phyloP scores from a whole-genome alignment of 2,797 vertebrate species.

The Nasua narica region DNA sequence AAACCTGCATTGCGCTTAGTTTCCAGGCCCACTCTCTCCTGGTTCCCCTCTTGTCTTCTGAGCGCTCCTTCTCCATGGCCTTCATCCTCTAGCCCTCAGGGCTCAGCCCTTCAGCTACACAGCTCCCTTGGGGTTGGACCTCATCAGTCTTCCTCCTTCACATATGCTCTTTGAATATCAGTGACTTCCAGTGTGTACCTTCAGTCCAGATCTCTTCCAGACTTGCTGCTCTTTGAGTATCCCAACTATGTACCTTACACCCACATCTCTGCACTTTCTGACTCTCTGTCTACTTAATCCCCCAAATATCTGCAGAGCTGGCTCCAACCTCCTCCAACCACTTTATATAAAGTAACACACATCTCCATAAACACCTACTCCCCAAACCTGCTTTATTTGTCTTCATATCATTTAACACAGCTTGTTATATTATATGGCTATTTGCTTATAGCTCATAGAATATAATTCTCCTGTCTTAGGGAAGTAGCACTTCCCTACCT shows the following conservation, averaged over 20 bases:
- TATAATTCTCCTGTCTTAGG: background rate
- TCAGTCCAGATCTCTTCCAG: background rate
- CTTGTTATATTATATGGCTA: background rate
- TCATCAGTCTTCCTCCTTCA: background rate
- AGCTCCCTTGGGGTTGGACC: background rate
- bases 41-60: background rate
- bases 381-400: background rate
- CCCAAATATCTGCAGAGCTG: background rate
- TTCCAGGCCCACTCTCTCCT: background rate
- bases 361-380: background rate
- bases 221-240: background rate
- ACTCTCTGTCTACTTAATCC: background rate
- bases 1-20: background rate
- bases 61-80: background rate
- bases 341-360: background rate
- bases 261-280: background rate
- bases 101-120: background rate
- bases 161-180: background rate
- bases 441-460: background rate
- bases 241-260: rapidly evolving
- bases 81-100: background rate
- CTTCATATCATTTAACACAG: background rate
- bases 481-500: background rate
- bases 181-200: background rate
- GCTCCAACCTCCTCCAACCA: background rate